Conservation (phyloP, 2,888 invertebrate species). For the Lycophotia porphyrea region DNA sequence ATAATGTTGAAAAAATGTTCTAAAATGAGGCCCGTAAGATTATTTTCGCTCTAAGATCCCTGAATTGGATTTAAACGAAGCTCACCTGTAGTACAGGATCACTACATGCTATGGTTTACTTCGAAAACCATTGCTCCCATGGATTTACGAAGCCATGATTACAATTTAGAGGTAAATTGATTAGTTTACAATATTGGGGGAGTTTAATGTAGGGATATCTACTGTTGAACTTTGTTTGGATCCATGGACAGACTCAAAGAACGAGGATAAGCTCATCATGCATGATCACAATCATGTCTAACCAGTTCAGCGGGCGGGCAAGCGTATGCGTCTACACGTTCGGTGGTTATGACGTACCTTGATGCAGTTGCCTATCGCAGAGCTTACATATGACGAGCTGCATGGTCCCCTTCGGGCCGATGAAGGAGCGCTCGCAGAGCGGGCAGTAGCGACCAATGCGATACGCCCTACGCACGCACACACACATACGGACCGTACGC, state of each 20-base stretch:
- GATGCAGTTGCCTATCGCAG: slow-evolving; percentile 90
- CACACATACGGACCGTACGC: slow-evolving; percentile 87
- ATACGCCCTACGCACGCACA: slow-evolving; percentile 91
- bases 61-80: slow-evolving; percentile 28
- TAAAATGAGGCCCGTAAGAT: neutral
- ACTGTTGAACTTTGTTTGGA: slow-evolving; percentile 27
- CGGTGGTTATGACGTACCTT: slow-evolving; percentile 86
- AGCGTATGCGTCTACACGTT: slow-evolving; percentile 72
- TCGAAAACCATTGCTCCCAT: neutral
- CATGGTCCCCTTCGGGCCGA: slow-evolving; percentile 92
- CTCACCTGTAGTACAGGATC: slow-evolving; percentile 6
- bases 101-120: neutral
- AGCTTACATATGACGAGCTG: slow-evolving; percentile 91
- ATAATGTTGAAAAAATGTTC: neutral
- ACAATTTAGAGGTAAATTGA: neutral
- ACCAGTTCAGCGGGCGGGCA: slow-evolving; percentile 57
- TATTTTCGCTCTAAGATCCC: slow-evolving; percentile 23
- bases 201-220: neutral
- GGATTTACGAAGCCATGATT: neutral
- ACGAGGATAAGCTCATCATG: slow-evolving; percentile 38
- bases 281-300: slow-evolving; percentile 54
- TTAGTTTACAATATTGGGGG: neutral
- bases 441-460: slow-evolving; percentile 94
- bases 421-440: slow-evolving; percentile 93
- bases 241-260: neutral